Evolutionary conservation across 2,888 invertebrate species (phyloP), one percentile per base, ranked within the genome.

Genomic region (Trichopoda pennipes): DNA sequence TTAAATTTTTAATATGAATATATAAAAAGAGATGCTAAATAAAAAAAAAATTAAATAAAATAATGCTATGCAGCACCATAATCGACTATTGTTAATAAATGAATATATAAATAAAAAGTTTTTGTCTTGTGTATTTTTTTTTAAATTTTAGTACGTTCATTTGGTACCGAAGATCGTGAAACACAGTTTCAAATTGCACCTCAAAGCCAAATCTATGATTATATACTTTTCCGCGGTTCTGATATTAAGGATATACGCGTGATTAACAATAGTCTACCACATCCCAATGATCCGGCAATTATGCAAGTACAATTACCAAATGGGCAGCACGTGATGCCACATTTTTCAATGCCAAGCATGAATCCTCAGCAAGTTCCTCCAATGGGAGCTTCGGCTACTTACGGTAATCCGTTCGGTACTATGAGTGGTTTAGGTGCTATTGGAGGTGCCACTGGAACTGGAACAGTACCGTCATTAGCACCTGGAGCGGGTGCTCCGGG

Each of bases 171-270:
- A 92, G 98, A 99, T 90, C 94, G 99, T 61, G 98, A 98, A 88
- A 97, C 98, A 7, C 96, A 97, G 89, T 96, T 96, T 90, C 98
- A 98, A 83, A 98, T 99, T 75, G 97, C 98, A 69, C 97, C 98
- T 21, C 96, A 99, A 91, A 98, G 97, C 92, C 99, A 99, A 92
- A 96, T 99, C 73, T 99, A 99, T 91, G 99, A 99, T 91, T 99
- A 98, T 92, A 99, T 99, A 89, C 94, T 99, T 87, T 99, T 99
- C 92, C 94, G 99, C 86, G 99, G 99, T 60, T 95, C 97, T 85
- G 99, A 99, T 91, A 99, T 99, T 89, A 99, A 99, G 92, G 99
- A 99, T 91, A 97, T 99, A 89, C 94, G 98, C 91, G 98, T 99
- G 66, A 96, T 99, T 81, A 97, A 96, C 92, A 96, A 95, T 93